Evolutionary conservation across 2,888 invertebrate species (phyloP).

Genomic region (Tetropium fuscum): DNA sequence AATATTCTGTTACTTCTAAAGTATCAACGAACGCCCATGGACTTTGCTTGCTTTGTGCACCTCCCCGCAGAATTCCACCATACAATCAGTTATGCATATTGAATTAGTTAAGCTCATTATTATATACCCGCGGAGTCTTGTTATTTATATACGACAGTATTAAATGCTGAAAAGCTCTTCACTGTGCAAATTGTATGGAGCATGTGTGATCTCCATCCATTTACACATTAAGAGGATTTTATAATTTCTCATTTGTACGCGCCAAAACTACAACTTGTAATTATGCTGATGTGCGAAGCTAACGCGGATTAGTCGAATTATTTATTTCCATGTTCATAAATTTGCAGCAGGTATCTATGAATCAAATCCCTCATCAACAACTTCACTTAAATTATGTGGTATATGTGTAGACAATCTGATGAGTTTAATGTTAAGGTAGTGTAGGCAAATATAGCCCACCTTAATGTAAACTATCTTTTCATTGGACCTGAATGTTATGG

Average conservation of each 20-base stretch:
- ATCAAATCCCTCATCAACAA: too few species aligned
- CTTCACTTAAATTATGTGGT: too few species aligned
- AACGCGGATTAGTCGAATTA: slow-evolving; percentile 44
- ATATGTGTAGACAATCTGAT: too few species aligned
- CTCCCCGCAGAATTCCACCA: slow-evolving; percentile 54
- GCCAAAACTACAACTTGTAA: slow-evolving; percentile 45
- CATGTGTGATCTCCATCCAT: slow-evolving; percentile 38
- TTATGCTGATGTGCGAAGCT: slow-evolving; percentile 45
- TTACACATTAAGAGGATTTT: slow-evolving; percentile 42
- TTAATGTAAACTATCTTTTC: too few species aligned
- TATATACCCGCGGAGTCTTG: slow-evolving; percentile 63
- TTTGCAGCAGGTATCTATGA: neutral
- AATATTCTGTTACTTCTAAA: neutral
- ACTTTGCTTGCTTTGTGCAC: slow-evolving; percentile 5
- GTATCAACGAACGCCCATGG: slow-evolving; percentile 9
- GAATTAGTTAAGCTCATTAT: slow-evolving; percentile 66
- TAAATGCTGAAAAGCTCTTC: slow-evolving; percentile 52
- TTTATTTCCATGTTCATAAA: slow-evolving; percentile 29
- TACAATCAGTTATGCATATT: slow-evolving; percentile 66
- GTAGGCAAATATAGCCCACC: too few species aligned
- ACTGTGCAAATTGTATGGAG: slow-evolving; percentile 40
- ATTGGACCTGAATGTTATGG: too few species aligned
- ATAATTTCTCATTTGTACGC: slow-evolving; percentile 45
- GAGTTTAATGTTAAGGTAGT: too few species aligned
- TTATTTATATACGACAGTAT: slow-evolving; percentile 62